Conservation (phyloP, 2,113 vertebrate genomes). For the Diadophis punctatus region DNA sequence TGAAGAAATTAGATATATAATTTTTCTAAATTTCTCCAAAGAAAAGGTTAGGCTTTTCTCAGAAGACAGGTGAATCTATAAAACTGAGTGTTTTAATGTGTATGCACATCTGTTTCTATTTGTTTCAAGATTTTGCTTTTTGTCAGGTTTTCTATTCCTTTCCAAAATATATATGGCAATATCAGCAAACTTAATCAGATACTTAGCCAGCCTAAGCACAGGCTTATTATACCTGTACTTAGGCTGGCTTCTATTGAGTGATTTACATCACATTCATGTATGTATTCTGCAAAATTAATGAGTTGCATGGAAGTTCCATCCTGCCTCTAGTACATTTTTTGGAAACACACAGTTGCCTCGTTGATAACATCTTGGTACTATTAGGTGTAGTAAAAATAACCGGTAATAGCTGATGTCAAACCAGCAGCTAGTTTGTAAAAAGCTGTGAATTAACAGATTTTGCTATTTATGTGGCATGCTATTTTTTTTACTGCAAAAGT, state of each 20-base stretch:
- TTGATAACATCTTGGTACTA: constrained; percentile 39
- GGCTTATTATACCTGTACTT: not conserved
- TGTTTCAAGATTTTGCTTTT: constrained; percentile 37
- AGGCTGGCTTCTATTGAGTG: not conserved
- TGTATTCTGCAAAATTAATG: constrained; percentile 46
- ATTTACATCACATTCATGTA: constrained; percentile 25
- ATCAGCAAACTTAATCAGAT: constrained; percentile 5
- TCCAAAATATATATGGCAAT: not conserved
- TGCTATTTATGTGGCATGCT: constrained; percentile 44
- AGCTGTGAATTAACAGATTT: constrained; percentile 52
- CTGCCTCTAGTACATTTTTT: constrained; percentile 32
- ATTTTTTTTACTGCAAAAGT: constrained; percentile 51
- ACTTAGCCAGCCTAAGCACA: not conserved
- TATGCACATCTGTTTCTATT: constrained; percentile 23
- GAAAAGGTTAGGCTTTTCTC: not conserved
- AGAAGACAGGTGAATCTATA: constrained; percentile 15
- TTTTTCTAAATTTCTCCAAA: not conserved
- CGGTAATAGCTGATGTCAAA: constrained; percentile 40
- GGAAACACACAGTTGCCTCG: constrained; percentile 22
- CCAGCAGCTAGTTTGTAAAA: constrained; percentile 57
- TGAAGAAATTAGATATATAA: not conserved
- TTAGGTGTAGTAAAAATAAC: constrained; percentile 42
- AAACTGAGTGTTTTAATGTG: constrained; percentile 23
- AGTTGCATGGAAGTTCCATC: constrained; percentile 31
- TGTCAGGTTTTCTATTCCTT: not conserved